Evolutionary conservation across 2,113 vertebrate genomes (phyloP).

Genomic region (Hystrix cristata): DNA sequence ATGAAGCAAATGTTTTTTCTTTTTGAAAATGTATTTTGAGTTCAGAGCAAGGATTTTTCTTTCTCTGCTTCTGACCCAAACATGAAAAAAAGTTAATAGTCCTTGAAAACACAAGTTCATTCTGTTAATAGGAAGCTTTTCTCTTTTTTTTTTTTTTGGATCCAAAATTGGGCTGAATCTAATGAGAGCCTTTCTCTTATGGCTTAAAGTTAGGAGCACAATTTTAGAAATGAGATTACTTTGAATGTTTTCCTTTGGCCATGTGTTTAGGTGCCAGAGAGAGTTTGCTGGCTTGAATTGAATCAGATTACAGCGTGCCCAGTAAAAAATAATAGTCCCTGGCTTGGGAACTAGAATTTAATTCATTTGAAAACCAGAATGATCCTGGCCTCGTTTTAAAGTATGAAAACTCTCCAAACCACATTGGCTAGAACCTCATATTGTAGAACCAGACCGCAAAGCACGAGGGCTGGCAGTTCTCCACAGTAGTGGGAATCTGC

Average conservation of each 20-base stretch:
- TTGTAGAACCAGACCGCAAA: constrained; percentile 66
- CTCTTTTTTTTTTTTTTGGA: constrained; percentile 37
- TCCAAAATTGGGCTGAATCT: constrained; percentile 15
- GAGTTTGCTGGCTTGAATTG: constrained; percentile 53
- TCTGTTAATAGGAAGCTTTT: constrained; percentile 31
- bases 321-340: constrained; percentile 59
- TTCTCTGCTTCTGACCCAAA: constrained; percentile 55
- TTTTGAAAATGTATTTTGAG: constrained; percentile 48
- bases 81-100: constrained; percentile 48
- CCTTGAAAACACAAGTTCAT: constrained; percentile 37
- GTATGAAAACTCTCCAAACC: constrained; percentile 72
- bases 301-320: constrained; percentile 53
- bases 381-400: constrained; percentile 69
- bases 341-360: constrained; percentile 60
- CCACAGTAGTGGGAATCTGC: constrained; percentile 11
- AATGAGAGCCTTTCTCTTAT: constrained; percentile 43
- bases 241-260: constrained; percentile 59
- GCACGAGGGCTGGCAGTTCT: not conserved
- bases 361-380: constrained; percentile 73
- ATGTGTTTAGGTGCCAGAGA: not conserved
- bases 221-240: constrained; percentile 66
- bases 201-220: constrained; percentile 46
- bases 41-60: constrained; percentile 49
- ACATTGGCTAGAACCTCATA: constrained; percentile 59
- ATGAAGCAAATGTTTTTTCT: constrained; percentile 9